Base-by-base conservation (phyloP, 2,797 vertebrate genomes). In the Fundulus diaphanus region DNA sequence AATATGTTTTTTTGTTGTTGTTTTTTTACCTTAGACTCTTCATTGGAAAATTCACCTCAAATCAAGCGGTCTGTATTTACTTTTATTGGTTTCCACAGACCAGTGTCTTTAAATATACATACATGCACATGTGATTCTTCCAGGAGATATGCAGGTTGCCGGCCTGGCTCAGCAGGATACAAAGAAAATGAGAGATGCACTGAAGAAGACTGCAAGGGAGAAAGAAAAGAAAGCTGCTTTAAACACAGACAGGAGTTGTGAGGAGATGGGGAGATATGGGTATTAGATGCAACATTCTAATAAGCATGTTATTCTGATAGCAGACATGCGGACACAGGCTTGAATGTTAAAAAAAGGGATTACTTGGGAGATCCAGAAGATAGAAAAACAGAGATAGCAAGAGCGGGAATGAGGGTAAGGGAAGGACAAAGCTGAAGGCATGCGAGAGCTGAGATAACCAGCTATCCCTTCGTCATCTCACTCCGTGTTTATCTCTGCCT, bases 391-490 rank as follows among this genome's bases (percentile, higher is more conserved):
- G 78, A 82, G 85, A 93, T 82, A 87, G 84, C 83, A 82, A 63
- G 73, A 81, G 69, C 7, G 35, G 67, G 56, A 83, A 79, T 57
- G 80, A 88, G 91, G 86, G 82, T 88, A 89, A 84, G 68, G 73
- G 85, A 90, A 93, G 90, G 92, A 93, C 89, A 92, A 92, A 93
- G 92, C 89, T 88, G 81, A 92, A 90, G 87, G 89, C 88, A 76
- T 89, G 89, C 87, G 86, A 88, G 88, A 81, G 85, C 89, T 77
- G 80, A 92, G 92, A 92, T 94, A 92, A 90, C 90, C 72, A 72
- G 84, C 92, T 92, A 92, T 92, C 91, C 87, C 79, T 48, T 65
- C 86, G 16, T 86, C 87, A 93, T 91, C 90, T 93, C 78, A 73
- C 76, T 84, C 84, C 77, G 40, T 72, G 87, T 88, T 89, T 91